Conservation (phyloP, 2,888 invertebrate genomes). For the Plebejus argus region DNA sequence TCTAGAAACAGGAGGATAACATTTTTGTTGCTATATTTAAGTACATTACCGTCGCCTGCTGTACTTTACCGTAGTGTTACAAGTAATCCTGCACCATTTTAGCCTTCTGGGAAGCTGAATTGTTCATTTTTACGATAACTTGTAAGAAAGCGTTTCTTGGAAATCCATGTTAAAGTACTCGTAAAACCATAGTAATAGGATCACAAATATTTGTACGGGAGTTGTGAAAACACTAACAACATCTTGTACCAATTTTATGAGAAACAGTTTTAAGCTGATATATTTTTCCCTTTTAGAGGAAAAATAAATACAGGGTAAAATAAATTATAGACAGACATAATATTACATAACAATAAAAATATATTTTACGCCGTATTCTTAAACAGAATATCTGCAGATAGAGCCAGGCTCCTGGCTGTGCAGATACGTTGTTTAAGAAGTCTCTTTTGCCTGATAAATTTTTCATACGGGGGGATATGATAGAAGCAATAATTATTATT, state of each 20-base stretch:
- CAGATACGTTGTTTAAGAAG: too few species aligned
- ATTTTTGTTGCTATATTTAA: neutral
- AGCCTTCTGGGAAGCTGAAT: constrained; percentile 10
- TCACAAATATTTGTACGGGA: constrained; percentile 3
- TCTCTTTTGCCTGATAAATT: too few species aligned
- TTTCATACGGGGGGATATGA: too few species aligned
- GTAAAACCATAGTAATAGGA: constrained; percentile 8
- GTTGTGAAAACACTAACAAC: constrained; percentile 2
- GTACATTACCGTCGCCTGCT: neutral
- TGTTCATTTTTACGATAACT: constrained; percentile 26
- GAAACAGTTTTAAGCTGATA: neutral
- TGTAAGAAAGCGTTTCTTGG: constrained; percentile 2
- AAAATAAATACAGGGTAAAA: too few species aligned
- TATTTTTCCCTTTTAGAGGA: neutral
- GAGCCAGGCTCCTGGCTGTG: too few species aligned
- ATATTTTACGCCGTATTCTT: too few species aligned
- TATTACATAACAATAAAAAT: too few species aligned
- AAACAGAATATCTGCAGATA: too few species aligned
- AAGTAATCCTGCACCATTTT: constrained; percentile 6
- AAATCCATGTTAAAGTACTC: constrained; percentile 24
- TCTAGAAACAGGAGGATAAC: neutral
- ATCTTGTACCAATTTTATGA: neutral
- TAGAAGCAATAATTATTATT: too few species aligned
- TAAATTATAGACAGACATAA: too few species aligned
- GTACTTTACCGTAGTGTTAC: constrained; percentile 5